Percentiles rank a stretch among this genome's conserved stretches.
Evolutionary conservation across 2,113 vertebrate genomes (phyloP).

Genomic region (Brachyhypopomus occidentalis): DNA sequence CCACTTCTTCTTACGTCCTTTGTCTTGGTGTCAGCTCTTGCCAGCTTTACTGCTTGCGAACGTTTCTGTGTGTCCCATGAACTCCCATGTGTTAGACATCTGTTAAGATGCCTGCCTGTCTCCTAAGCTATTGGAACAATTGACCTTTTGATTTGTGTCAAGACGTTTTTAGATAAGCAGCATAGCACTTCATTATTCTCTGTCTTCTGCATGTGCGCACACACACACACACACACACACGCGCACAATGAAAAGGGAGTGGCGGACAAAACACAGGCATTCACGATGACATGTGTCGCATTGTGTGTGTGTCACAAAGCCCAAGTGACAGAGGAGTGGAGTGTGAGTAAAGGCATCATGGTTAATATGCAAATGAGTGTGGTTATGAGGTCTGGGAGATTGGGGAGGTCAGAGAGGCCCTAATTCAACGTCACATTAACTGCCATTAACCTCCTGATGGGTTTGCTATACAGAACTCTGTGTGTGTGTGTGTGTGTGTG

Average conservation of each 20-base stretch:
- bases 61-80: not conserved
- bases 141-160: slow-evolving; percentile 45
- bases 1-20: not conserved
- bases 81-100: slow-evolving; percentile 20
- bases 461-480: not conserved
- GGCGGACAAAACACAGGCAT: not conserved
- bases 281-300: slow-evolving; percentile 26
- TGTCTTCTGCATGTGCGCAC: not conserved
- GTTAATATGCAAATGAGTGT: slow-evolving; percentile 49
- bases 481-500: slow-evolving; percentile 25
- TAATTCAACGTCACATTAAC: slow-evolving; percentile 49
- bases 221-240: slow-evolving; percentile 13
- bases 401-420: slow-evolving; percentile 40
- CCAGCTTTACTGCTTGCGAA: not conserved
- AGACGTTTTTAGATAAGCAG: slow-evolving; percentile 29
- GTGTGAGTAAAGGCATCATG: slow-evolving; percentile 10
- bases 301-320: slow-evolving; percentile 39
- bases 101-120: slow-evolving; percentile 7
- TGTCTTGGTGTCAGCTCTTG: slow-evolving; percentile 7
- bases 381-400: not conserved
- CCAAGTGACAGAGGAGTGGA: slow-evolving; percentile 3
- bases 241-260: not conserved
- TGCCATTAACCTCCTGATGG: slow-evolving; percentile 7
- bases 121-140: slow-evolving; percentile 38
- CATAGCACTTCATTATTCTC: slow-evolving; percentile 21